Base-by-base conservation (phyloP, 2,797 vertebrate species). In the Numenius phaeopus region DNA sequence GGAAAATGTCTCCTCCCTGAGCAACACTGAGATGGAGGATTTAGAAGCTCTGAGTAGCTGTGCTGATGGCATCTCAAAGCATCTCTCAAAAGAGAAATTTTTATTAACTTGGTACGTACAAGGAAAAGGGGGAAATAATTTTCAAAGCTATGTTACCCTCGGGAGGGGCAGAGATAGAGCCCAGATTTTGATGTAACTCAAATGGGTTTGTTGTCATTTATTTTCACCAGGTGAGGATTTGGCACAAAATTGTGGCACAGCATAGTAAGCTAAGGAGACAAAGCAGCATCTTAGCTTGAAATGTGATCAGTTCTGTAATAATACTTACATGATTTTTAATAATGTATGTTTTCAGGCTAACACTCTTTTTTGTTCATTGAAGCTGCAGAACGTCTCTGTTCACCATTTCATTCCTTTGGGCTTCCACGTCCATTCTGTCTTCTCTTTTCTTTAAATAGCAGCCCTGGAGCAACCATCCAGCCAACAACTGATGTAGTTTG, bases 211-310 rank as follows among this genome's bases (percentile, higher is more conserved):
- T 50, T 47, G 30, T 15, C 46, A 24, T 27, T 76, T 57, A 30
- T 62, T 86, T 42, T 65, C 14, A 30, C 58, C 59, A 39, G 47
- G 14, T 1, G 5, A 59, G 52, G 32, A 27, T 79, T 62, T 79
- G 26, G 64, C 39, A 55, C 0, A 1, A 57, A 61, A 37, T 72
- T 30, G 8, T 5, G 15, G 44, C 58, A 13, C 1, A 4, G 32
- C 79, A 80, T 94, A 94, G 96, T 95, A 94, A 95, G 93, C 78
- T 27, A 23, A 75, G 54, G 61, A 47, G n/a, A 8, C 49, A 85
- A 50, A 69, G 26, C 55, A 44, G 32, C 46, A 32, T 26, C 37
- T 61, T 77, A n/a, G 54, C 29, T 30, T 67, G 46, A 29, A 79
- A 49, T 49, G 21, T 42, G 49, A 64, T 29, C n/a, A 39, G 20